Percentiles rank a stretch among this genome's conserved stretches.
These are phyloP conservation scores for Rosalia funebris DNA, from an alignment of 2,888 invertebrate genomes.

Conservation along the genomic window DNA sequence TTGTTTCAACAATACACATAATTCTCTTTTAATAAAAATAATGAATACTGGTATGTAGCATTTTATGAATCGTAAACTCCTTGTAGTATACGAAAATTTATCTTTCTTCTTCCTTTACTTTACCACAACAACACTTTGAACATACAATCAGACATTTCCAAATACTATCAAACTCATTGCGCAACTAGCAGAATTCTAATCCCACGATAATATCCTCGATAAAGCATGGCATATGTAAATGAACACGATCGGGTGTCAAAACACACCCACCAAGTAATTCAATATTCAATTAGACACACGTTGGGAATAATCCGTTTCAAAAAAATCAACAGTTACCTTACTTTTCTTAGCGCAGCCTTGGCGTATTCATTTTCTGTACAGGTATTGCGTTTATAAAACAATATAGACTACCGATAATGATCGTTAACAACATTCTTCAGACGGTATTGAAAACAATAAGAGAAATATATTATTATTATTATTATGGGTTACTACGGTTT, in stretches of 20 bases:
- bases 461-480: neutral
- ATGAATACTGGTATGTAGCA: too few relatives aligned
- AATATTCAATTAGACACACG: neutral
- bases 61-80: too few relatives aligned
- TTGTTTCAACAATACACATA: too few relatives aligned
- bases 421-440: neutral
- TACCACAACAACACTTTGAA: too few relatives aligned
- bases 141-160: too few relatives aligned
- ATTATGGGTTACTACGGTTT: neutral
- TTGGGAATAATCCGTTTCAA: neutral
- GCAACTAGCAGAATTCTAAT: too few relatives aligned
- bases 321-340: neutral
- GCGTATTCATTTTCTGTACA: neutral
- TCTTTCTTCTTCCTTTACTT: too few relatives aligned
- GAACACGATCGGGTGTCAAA: neutral
- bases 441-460: neutral
- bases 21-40: too few relatives aligned
- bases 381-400: neutral
- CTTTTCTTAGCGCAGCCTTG: neutral
- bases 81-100: too few relatives aligned
- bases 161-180: too few relatives aligned
- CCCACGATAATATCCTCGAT: too few relatives aligned
- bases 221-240: too few relatives aligned
- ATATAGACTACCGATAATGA: neutral
- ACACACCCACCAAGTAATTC: neutral